Evolutionary conservation across 2,113 vertebrate species (phyloP), one percentile per base, ranked within the genome.

Genomic region (Arizona elegans): DNA sequence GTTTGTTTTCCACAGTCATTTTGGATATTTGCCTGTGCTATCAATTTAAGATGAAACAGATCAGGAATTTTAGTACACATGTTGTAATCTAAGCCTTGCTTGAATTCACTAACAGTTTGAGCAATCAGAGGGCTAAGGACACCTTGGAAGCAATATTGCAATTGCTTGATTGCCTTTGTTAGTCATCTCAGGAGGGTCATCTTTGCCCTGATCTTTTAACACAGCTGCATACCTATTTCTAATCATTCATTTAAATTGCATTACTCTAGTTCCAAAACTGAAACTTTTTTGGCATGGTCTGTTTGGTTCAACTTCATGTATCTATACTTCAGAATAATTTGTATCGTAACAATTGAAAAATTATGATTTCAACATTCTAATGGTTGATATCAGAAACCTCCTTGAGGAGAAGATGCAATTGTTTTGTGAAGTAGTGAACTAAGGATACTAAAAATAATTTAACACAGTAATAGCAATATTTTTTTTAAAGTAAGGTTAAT

Each of bases 11-110:
- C 55, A 19, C 13, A 15, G 33, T 85, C 87, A 38, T 89, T 50
- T 47, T 55, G 59, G 62, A 92, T 47, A 55, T 11, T 59, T 54
- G 88, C 2, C 50, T 50, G 12, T 2, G 38, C 54, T 55, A 43
- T 59, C 58, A 54, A 92, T 33, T 85, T 58, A 50, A 47, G 38
- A 89, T 70, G 50, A 92, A 85, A 89, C 88, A 92, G 75, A 92
- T 29, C 26, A 33, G 6, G n/a, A 13, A 21, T 58, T 19, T 50
- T 75, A 90, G 52, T 19, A 43, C 26, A 58, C n/a, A 58, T 21
- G 3, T 85, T 85, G 19, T n/a, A 81, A 92, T 89, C 33, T 38
- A 88, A n/a, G 17, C 54, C 54, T 10, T 90, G 19, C 17, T 21
- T 81, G 13, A 3, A 88, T 52, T 86, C 38, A 89, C 26, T 59